Percentiles rank a stretch among this genome's conserved stretches.
These are phyloP conservation scores for Bombycilla garrulus DNA, from an alignment of 2,113 vertebrate species.

Conservation along the genomic window DNA sequence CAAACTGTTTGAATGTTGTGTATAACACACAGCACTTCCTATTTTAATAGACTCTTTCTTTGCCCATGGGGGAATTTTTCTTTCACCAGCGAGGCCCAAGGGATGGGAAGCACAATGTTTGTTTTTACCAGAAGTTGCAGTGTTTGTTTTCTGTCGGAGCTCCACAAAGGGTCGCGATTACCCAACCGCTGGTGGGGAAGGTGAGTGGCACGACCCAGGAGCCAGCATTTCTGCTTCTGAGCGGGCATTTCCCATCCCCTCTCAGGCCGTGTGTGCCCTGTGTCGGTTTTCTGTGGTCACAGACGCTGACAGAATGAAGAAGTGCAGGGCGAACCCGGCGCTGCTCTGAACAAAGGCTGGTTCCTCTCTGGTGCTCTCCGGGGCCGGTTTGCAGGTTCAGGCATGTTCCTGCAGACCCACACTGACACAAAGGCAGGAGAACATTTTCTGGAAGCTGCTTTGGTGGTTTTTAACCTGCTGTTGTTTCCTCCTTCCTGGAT, in stretches of 20 bases:
- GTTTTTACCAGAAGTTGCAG: background rate
- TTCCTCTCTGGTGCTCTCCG: background rate
- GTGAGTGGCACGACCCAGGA: fast-evolving
- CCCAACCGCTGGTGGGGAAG: background rate
- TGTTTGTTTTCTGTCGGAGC: background rate
- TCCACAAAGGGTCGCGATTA: fast-evolving
- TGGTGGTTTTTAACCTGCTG: background rate
- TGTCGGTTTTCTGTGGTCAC: background rate
- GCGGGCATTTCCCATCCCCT: fast-evolving
- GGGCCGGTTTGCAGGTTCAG: background rate
- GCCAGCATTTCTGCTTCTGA: background rate
- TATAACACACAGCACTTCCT: too few relatives aligned
- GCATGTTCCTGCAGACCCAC: background rate
- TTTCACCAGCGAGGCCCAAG: background rate
- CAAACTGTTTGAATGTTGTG: too few relatives aligned
- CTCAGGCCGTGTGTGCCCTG: background rate
- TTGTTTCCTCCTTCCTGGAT: background rate
- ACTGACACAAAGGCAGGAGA: background rate
- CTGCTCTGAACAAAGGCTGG: background rate
- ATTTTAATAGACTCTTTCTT: too few relatives aligned
- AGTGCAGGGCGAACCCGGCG: background rate
- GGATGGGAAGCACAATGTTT: background rate
- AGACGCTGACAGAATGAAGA: background rate
- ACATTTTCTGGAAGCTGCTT: background rate
- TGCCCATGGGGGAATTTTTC: background rate